Evolutionary conservation across 2,797 vertebrate genomes (phyloP), one percentile per base, ranked within the genome.

Genomic region (Myiothlypis coronata): DNA sequence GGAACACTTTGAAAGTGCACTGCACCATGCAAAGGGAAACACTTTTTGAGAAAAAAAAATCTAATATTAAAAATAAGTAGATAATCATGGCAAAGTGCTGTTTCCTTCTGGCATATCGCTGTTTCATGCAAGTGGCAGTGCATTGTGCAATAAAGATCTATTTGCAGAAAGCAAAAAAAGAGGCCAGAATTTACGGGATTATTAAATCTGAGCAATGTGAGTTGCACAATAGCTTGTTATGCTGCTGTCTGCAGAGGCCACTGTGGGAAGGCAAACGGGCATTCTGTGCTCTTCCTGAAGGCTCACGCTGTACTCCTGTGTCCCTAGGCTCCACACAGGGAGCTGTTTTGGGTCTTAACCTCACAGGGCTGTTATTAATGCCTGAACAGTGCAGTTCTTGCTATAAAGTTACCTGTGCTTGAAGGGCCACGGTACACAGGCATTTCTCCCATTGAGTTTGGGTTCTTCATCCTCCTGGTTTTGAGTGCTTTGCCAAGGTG

Each of bases 211-310:
- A 94, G 82, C 46, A 83, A 14, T 8, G 9, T 2, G 46, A 53
- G 39, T 94, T 95, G 90, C 59, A 69, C 65, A 94, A 90, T 9
- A 56, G 15, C n/a, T 41, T 65, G 65, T 77, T 59, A 21, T 1
- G 1, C 37, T 2, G 6, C 35, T 78, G 35, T 17, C 60, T 55
- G 67, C 61, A 63, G 43, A 41, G 32, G 57, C 61, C 47, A 6
- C 1, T 1, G 26, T 35, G 12, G 8, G 53, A 44, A 41, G 77
- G 28, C 28, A 14, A 0, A 27, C 2, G 8, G n/a, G n/a, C 0
- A 0, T 70, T 75, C 63, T 1, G 3, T 4, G 8, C 52, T 6
- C 2, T 43, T 46, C 19, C 49, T 3, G 0, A 28, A 27, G 53
- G 43, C 27, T 83, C 5, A 1, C 0, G 1, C 64, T 56, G 37